Evolutionary conservation across 2,888 invertebrate species (phyloP).

Genomic region (Chrysina gloriosa): DNA sequence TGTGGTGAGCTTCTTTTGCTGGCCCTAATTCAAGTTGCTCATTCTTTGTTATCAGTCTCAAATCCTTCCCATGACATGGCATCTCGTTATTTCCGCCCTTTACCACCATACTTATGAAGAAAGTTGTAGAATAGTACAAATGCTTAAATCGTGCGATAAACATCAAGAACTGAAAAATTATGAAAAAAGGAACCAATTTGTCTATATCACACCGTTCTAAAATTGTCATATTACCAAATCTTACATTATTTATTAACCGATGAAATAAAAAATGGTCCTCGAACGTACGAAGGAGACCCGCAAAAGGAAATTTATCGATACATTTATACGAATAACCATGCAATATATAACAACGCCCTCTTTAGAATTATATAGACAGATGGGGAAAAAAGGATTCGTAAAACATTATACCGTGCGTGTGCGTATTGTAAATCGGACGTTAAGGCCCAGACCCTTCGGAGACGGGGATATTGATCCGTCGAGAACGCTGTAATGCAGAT

Average conservation of each 20-base stretch:
- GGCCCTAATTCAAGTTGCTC: too few species aligned
- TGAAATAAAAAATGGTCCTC: slow-evolving; percentile 7
- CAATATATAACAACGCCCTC: slow-evolving; percentile 12
- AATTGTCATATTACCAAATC: slow-evolving; percentile 19
- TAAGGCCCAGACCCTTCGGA: slow-evolving; percentile 11
- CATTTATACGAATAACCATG: slow-evolving; percentile 13
- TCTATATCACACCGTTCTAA: background rate
- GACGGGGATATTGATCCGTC: slow-evolving; percentile 16
- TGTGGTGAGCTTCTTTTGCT: too few species aligned
- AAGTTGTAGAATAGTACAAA: too few species aligned
- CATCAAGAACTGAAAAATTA: too few species aligned
- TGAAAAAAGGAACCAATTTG: too few species aligned
- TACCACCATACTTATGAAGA: too few species aligned
- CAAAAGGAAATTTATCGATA: background rate
- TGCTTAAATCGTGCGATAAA: too few species aligned
- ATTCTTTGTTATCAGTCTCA: too few species aligned
- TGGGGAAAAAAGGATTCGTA: background rate
- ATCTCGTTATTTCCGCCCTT: too few species aligned
- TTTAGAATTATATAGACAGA: background rate
- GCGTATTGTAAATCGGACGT: background rate
- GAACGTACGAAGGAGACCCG: background rate
- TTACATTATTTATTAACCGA: slow-evolving; percentile 14
- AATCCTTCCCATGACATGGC: too few species aligned
- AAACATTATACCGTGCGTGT: slow-evolving; percentile 12
- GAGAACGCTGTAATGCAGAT: slow-evolving; percentile 23